Base-by-base conservation (phyloP, 1,140 invertebrate species). In the Habropoda laboriosa region DNA sequence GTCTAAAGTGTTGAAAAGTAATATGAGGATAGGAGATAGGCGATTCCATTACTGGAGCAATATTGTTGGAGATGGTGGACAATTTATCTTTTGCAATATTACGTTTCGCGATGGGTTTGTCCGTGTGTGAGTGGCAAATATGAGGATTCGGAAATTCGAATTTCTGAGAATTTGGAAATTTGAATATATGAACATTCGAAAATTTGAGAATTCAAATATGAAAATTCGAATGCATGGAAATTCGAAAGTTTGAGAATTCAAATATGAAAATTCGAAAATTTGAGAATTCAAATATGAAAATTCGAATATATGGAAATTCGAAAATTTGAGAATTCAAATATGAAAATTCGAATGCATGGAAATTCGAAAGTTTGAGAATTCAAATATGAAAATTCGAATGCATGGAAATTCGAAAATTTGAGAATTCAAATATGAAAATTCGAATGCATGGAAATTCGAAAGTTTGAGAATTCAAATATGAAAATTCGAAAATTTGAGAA, bases 221-320 rank as follows among this genome's bases (percentile, higher is more conserved):
- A n/a, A n/a, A n/a, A n/a, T n/a, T n/a, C n/a, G n/a, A n/a, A n/a
- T n/a, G n/a, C n/a, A n/a, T n/a, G n/a, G 6, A 57, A 16, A 16
- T 30, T 12, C 51, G 51, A 53, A 0, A 13, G 24, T 8, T 53
- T 24, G n/a, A n/a, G n/a, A n/a, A n/a, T n/a, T n/a, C n/a, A n/a
- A n/a, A n/a, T n/a, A n/a, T n/a, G n/a, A n/a, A n/a, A 12, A 21
- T 6, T 12, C 0, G 30, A 10, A 0, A 21, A 30, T 21, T 21
- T 2, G 0, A 1, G 24, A 10, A 7, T 57, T 6, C 1, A 13
- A 7, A 3, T n/a, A n/a, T n/a, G n/a, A n/a, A n/a, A n/a, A n/a
- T n/a, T n/a, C n/a, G n/a, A n/a, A n/a, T n/a, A n/a, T n/a, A n/a
- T n/a, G n/a, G 6, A 57, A 16, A 16, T 30, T 12, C 51, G 51